Base-by-base conservation (phyloP, 2,888 invertebrate genomes). In the Cantharis rustica region DNA sequence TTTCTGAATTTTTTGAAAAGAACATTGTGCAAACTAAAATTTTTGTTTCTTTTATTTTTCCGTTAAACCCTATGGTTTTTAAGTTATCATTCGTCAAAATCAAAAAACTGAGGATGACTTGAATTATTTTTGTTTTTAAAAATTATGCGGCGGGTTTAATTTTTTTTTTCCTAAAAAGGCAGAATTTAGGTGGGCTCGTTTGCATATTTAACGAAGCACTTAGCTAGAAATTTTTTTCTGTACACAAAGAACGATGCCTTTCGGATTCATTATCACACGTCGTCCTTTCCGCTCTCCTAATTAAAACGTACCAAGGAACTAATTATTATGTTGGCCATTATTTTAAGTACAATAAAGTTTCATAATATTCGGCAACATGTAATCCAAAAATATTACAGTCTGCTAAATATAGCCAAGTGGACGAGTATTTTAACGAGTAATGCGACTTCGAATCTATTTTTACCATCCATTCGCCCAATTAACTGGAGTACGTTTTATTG, bases 401-500 rank as follows among this genome's bases (percentile, higher is more conserved):
- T 20, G 20, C 63, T 71, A 71, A 71, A 63, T 26, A 71, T 71
- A 71, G 63, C 23, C 15, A 27, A 68, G 68, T 31, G 27, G 68
- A 68, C 68, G 27, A 26, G 26, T 68, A 68, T 68, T 68, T 68
- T 72, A 63, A 73, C 31, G 63, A 72, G 74, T 73, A 68, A 64
- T 63, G 70, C 72, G 64, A 76, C 69, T 71, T 73, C 62, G 64
- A 61, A 75, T 61, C 63, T 69, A 27, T 78, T 75, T 74, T 75
- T 75, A 64, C 17, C 68, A 62, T 47, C 26, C 69, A 75, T 71
- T 71, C 69, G 72, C 73, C 72, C 69, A 72, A 72, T 75, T 80
- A 71, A 20, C 68, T 26, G 20, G 23, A 66, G 23, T 66, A 66
- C 47, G 47, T n/a, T 47, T 47, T 47, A 47, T 47, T 47, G 47